Evolutionary conservation across 2,888 invertebrate genomes (phyloP).

Genomic region (Sphinx pinastri): DNA sequence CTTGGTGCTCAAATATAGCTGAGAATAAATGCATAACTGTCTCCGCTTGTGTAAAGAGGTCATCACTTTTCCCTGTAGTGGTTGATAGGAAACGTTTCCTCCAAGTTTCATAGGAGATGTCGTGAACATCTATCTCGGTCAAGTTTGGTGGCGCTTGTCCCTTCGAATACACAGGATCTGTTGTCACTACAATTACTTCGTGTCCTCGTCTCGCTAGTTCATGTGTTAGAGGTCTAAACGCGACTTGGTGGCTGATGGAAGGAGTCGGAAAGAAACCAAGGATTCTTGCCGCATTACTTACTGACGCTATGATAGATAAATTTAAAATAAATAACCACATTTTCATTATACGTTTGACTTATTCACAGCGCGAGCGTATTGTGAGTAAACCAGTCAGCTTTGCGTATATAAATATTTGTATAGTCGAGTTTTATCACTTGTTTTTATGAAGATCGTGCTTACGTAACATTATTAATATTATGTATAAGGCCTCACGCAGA

Average conservation of each 20-base stretch:
- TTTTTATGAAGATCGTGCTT: too few species aligned
- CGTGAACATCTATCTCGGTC: conserved; percentile 62
- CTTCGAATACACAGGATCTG: conserved; percentile 56
- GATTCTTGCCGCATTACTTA: conserved; percentile 52
- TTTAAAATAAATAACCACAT: neutral
- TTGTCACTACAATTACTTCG: conserved; percentile 61
- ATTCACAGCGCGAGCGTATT: neutral
- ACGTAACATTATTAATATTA: too few species aligned
- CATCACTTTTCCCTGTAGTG: conserved; percentile 30
- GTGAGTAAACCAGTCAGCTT: neutral
- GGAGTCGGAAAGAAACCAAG: conserved; percentile 58
- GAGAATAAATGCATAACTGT: conserved; percentile 24
- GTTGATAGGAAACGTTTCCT: conserved; percentile 30
- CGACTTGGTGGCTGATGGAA: conserved; percentile 69
- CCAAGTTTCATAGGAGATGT: conserved; percentile 47
- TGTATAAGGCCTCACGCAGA: too few species aligned
- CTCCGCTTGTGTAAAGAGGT: conserved; percentile 32
- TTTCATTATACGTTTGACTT: neutral
- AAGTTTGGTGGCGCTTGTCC: conserved; percentile 51
- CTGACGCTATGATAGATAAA: neutral
- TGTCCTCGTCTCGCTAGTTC: conserved; percentile 68
- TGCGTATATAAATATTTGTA: neutral
- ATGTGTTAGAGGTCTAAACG: conserved; percentile 57
- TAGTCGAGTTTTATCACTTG: neutral
- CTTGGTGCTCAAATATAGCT: conserved; percentile 36